phyloP scores from a whole-genome alignment of 2,888 invertebrate species.

The Branchinecta sandiegonensis region DNA sequence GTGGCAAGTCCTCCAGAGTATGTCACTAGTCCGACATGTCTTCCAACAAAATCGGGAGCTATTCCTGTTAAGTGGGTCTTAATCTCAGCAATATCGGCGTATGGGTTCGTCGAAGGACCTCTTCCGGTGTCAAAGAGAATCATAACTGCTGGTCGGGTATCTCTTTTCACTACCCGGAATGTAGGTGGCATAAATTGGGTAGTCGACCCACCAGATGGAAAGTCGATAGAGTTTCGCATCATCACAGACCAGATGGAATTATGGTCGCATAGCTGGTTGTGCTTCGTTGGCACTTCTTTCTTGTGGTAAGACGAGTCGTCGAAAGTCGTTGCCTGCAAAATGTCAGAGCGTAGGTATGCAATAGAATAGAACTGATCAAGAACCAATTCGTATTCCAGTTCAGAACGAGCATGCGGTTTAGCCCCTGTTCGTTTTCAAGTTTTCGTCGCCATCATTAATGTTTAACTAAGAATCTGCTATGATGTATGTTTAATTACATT shows the following conservation, averaged over 20 bases:
- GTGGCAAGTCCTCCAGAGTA: background rate
- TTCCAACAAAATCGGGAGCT: background rate
- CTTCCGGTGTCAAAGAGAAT: background rate
- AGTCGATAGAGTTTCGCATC: background rate
- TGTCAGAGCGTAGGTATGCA: no score
- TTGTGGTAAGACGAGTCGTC: conserved; percentile 10
- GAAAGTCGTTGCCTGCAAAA: background rate
- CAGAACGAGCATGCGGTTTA: no score
- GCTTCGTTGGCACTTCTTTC: background rate
- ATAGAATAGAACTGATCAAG: no score
- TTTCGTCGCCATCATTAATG: no score
- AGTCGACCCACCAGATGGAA: background rate
- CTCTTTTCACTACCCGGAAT: background rate
- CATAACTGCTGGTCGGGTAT: background rate
- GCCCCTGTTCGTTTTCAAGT: no score
- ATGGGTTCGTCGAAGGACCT: background rate
- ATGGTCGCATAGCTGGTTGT: background rate
- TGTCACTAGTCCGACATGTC: background rate
- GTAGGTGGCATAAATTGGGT: background rate
- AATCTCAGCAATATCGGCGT: background rate
- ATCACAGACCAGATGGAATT: background rate
- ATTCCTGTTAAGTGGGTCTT: background rate
- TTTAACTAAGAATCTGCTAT: no score
- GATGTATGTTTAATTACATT: no score
- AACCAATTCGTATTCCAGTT: no score